Base-by-base conservation (phyloP, 2,797 vertebrate genomes). In the Liparis tanakae region DNA sequence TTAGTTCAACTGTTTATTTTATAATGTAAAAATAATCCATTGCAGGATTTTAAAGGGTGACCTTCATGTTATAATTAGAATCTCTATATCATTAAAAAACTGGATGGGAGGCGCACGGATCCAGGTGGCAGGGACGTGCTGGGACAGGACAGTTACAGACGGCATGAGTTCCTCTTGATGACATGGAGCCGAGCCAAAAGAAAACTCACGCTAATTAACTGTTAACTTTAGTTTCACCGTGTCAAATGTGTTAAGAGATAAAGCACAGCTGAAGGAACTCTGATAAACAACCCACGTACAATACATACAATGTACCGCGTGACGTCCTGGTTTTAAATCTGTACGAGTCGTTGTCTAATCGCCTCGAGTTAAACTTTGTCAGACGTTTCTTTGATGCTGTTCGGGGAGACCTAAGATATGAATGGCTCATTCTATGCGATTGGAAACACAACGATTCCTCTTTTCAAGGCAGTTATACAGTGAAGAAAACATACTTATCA, bases 11-110 rank as follows among this genome's bases (percentile, higher is more conserved):
- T 41, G 8, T 70, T 72, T 64, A n/a, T 51, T 58, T 34, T 61
- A 10, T 33, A 6, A 69, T 58, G 7, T 41, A 36, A 64, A 64
- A 74, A 56, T 2, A 30, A 18, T 50, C 9, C 5, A 22, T 56
- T 74, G 17, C 4, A 36, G 53, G 33, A 13, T 7, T 59, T 75
- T 64, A 25, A 70, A 46, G 39, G 34, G 43, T 73, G 61, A 76
- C 72, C 14, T 72, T n/a, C 36, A 39, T 15, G 6, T 60, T 15
- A 58, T 67, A 7, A 72, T 46, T 53, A n/a, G 0, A 4, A 41
- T 22, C n/a, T 18, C 13, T 46, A 34, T 64, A 17, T 46, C 33
- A 53, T 65, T 55, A 56, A 15, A 20, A 67, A 67, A n/a, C 34
- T 43, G 53, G 57, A 48, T 7, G 1, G 12, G 37, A 53, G 44